Evolutionary conservation across 2,888 invertebrate genomes (phyloP).

Genomic region (Campoplex nolae): DNA sequence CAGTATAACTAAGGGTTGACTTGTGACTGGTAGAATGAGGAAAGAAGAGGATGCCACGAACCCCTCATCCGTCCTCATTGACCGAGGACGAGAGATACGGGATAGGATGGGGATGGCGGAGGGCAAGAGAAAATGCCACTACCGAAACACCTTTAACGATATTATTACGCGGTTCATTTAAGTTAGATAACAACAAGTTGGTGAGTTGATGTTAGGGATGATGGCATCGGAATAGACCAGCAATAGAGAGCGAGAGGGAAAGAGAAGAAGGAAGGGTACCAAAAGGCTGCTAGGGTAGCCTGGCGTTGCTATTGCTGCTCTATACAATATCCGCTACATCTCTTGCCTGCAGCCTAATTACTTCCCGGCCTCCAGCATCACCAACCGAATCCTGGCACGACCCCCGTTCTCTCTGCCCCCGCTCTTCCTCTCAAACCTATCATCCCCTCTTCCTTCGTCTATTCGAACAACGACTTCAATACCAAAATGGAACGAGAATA

Average conservation of each 20-base stretch:
- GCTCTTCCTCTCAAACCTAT: constrained; percentile 13
- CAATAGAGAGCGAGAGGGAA: constrained; percentile 30
- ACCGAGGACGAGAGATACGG: constrained; percentile 69
- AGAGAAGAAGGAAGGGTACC: constrained; percentile 61
- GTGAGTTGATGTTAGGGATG: constrained; percentile 57
- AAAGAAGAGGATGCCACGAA: constrained; percentile 45
- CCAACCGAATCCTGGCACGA: constrained; percentile 66
- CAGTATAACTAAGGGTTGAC: constrained; percentile 41
- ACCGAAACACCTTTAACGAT: constrained; percentile 80
- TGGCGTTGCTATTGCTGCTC: constrained; percentile 37
- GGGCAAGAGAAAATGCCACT: constrained; percentile 57
- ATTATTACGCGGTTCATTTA: constrained; percentile 83
- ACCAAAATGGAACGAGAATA: constrained; percentile 28
- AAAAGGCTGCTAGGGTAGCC: constrained; percentile 68
- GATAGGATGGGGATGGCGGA: constrained; percentile 31
- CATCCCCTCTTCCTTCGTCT: constrained; percentile 15
- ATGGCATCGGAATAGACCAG: constrained; percentile 38
- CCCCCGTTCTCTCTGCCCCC: constrained; percentile 32
- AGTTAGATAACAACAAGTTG: constrained; percentile 83
- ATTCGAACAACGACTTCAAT: constrained; percentile 44
- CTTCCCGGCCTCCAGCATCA: constrained; percentile 79
- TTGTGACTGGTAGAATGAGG: constrained; percentile 52
- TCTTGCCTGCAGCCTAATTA: constrained; percentile 82
- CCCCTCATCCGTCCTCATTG: constrained; percentile 72
- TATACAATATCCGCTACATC: constrained; percentile 81